Percentiles rank a stretch among this genome's conserved stretches.
phyloP scores from a whole-genome alignment of 2,113 vertebrate genomes.

The Cacatua alba region DNA sequence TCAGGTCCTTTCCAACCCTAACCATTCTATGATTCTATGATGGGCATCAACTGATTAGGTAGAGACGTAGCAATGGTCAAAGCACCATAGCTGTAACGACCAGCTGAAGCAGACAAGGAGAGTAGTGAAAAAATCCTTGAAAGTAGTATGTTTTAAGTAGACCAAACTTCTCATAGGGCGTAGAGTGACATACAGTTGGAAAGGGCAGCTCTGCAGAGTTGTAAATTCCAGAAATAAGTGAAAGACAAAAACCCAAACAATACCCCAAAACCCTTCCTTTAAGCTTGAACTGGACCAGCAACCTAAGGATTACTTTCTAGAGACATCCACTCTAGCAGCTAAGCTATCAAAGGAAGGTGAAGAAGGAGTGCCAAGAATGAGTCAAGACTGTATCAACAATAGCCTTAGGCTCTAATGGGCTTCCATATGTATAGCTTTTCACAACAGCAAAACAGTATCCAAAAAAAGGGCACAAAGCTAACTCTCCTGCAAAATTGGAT shows the following conservation, averaged over 20 bases:
- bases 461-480: conserved; percentile 9
- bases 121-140: not conserved
- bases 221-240: not conserved
- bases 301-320: conserved; percentile 22
- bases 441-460: conserved; percentile 29
- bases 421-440: conserved; percentile 59
- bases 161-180: not conserved
- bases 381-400: conserved; percentile 57
- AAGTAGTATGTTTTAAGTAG: not conserved
- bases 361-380: not conserved
- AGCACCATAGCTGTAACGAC: not conserved
- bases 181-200: not conserved
- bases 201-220: not conserved
- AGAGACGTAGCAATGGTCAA: not conserved
- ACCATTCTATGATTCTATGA: not conserved
- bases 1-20: not conserved
- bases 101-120: not conserved
- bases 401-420: conserved; percentile 48
- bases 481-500: not conserved
- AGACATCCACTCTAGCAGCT: conserved; percentile 82
- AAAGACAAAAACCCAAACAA: not conserved
- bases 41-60: not conserved
- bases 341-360: conserved; percentile 84
- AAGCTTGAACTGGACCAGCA: conserved; percentile 35
- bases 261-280: not conserved